These are phyloP conservation scores for Parasteatoda tepidariorum DNA, from an alignment of 1,140 invertebrate species.

Conservation along the genomic window DNA sequence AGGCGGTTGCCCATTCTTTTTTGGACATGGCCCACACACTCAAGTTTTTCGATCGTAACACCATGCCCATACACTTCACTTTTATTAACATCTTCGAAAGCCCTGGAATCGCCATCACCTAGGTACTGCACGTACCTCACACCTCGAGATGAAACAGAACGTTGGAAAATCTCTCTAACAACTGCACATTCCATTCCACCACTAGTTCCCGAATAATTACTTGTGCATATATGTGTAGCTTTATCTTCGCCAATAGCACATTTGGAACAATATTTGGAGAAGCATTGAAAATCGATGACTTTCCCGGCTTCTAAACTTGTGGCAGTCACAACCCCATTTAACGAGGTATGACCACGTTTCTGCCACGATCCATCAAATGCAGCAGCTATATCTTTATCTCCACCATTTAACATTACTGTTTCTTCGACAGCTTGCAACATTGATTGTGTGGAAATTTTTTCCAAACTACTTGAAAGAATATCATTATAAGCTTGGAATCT, in stretches of 20 bases:
- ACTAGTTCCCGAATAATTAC: conserved; percentile 30
- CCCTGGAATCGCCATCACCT: conserved; percentile 61
- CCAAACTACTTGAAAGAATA: not conserved
- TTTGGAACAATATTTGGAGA: conserved; percentile 48
- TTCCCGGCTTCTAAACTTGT: conserved; percentile 62
- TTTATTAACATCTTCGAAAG: conserved; percentile 42
- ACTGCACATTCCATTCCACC: conserved; percentile 62
- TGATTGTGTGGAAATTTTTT: not conserved
- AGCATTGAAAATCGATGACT: conserved; percentile 57
- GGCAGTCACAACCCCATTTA: conserved; percentile 54
- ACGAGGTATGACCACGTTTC: conserved; percentile 58
- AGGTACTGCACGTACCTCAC: conserved; percentile 62
- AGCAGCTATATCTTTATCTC: conserved; percentile 34
- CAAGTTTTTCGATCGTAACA: conserved; percentile 7
- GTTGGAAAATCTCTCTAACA: conserved; percentile 53
- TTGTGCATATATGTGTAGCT: too few relatives aligned
- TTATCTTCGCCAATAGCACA: not conserved
- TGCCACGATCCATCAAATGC: conserved; percentile 60
- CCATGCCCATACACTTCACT: conserved; percentile 55
- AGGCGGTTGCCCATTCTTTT: conserved; percentile 11
- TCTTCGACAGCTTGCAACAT: conserved; percentile 19
- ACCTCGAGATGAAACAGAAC: conserved; percentile 36
- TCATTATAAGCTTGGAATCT: not conserved
- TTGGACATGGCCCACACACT: conserved; percentile 10
- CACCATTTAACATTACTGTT: not conserved